Evolutionary conservation across 2,797 vertebrate genomes (phyloP), one percentile per base, ranked within the genome.

Genomic region (Anguilla obscura): DNA sequence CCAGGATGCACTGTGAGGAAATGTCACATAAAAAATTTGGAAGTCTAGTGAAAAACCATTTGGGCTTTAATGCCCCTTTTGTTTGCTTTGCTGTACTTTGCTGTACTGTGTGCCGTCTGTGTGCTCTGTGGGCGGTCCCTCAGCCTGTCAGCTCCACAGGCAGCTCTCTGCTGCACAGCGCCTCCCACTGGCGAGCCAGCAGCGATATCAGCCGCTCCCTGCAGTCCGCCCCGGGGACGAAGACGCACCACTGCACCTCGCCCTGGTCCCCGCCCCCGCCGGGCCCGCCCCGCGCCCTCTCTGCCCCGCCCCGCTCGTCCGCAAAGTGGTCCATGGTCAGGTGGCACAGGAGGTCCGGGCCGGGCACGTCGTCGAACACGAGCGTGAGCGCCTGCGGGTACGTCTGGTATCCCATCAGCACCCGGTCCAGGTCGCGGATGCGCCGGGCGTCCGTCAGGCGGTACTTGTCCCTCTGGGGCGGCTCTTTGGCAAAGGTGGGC

Each of bases 401-500:
- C 0, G 97, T 97, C 94, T 99, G 98, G 93, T 99, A 99, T 7
- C 98, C 98, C 96, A 99, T 96, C 86, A 99, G 96, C 1, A 99
- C 97, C 0, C 98, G 96, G 80, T 99, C 98, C 93, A 99, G 93
- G 94, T 99, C 98, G 0, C 98, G 96, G 88, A 99, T 97, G 48
- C 98, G 94, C 36, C 98, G 97, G 33, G 97, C 97, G 36, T 99
- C 98, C 0, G 96, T 95, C 60, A 99, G 95, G 85, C 95, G 96
- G 91, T 99, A 99, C 60, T 98, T 98, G 91, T 99, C 98, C 91
- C 96, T 97, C 93, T 94, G 95, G 0, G 98, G 98, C 0, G 98
- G 98, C 85, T 99, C 98, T 94, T 99, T 99, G 87, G 98, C 98
- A 30, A 99, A 99, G 89, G 98, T 97, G 0, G 98, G 98, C 74